Conservation (phyloP, 2,113 vertebrate species). For the Coturnix japonica region DNA sequence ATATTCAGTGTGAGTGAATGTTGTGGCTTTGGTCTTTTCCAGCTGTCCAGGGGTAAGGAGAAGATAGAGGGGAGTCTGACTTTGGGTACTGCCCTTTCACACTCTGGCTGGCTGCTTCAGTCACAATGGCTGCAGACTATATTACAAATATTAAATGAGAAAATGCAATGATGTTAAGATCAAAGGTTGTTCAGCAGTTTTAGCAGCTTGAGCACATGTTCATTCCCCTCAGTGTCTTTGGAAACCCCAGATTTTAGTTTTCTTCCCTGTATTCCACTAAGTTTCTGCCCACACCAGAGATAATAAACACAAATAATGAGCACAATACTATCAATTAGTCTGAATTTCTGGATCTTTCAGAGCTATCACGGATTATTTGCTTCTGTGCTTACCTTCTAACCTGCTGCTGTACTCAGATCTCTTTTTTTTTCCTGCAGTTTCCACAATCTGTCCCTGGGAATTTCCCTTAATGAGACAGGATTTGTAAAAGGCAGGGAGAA, state of each 20-base stretch:
- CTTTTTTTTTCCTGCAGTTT: background rate
- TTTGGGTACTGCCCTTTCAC: background rate
- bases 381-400: background rate
- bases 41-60: background rate
- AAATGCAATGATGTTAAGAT: background rate
- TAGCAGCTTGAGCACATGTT: background rate
- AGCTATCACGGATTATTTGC: background rate
- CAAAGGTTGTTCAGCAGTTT: background rate
- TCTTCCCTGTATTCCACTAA: background rate
- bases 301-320: background rate
- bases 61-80: background rate
- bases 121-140: background rate
- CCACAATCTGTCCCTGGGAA: background rate
- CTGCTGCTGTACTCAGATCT: background rate
- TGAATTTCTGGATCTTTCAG: background rate
- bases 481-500: background rate
- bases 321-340: background rate
- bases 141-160: background rate
- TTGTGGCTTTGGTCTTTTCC: background rate
- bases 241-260: background rate
- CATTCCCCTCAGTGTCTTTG: background rate
- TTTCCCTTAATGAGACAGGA: background rate
- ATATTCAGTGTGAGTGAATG: background rate
- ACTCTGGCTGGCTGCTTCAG: background rate
- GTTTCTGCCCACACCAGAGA: rapidly evolving